These are phyloP conservation scores for Drosophila sechellia DNA, from an alignment of 1,140 invertebrate genomes.

Conservation along the genomic window DNA sequence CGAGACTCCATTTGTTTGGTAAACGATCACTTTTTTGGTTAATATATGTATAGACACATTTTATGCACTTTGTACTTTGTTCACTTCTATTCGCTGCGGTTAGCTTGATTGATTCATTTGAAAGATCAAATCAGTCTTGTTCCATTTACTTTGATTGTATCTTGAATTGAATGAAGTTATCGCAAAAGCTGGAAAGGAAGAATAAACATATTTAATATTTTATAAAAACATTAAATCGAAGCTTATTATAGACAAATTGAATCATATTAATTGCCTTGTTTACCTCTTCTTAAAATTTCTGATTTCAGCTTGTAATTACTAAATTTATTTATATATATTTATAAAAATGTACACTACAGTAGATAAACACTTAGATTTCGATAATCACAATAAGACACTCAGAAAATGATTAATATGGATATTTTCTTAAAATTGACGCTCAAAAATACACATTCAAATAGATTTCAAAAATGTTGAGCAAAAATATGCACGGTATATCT, in stretches of 20 bases:
- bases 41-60: conserved; percentile 26
- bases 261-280: too few relatives aligned
- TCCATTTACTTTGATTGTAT: conserved; percentile 24
- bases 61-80: conserved; percentile 12
- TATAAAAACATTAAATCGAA: background rate
- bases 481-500: conserved; percentile 15
- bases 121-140: conserved; percentile 27
- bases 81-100: conserved; percentile 10
- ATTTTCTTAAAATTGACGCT: conserved; percentile 40
- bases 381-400: conserved; percentile 5
- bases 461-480: conserved; percentile 22
- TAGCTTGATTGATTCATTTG: conserved; percentile 3
- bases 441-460: conserved; percentile 44
- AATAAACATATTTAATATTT: background rate
- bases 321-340: conserved; percentile 13
- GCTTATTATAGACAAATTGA: too few relatives aligned
- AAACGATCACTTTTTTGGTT: conserved; percentile 24
- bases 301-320: background rate
- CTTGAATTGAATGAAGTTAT: conserved; percentile 15
- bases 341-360: conserved; percentile 36
- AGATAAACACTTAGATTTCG: conserved; percentile 38
- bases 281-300: conserved; percentile 6
- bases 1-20: conserved; percentile 71
- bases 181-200: conserved; percentile 9
- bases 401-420: background rate